These are phyloP conservation scores for Platygyra sinensis DNA, from an alignment of 64 coral and sea anemone species.

Conservation along the genomic window DNA sequence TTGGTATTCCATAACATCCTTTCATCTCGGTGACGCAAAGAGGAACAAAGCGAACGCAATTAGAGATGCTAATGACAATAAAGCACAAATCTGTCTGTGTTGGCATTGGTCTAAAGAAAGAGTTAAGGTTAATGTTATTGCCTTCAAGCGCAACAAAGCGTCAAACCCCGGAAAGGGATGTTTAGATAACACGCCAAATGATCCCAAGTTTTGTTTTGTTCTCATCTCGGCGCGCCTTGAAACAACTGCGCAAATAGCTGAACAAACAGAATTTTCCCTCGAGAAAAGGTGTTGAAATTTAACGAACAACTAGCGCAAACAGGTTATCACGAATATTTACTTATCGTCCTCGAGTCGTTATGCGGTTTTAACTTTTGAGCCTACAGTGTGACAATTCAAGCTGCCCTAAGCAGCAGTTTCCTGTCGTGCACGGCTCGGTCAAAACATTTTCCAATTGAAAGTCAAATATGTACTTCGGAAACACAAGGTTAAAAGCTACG, in stretches of 20 bases:
- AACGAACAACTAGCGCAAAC: constrained; percentile 7
- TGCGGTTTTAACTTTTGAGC: too few relatives aligned
- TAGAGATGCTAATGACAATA: background rate
- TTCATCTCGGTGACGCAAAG: background rate
- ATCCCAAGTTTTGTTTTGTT: constrained; percentile 14
- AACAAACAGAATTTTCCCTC: constrained; percentile 6
- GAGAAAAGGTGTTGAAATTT: constrained; percentile 16
- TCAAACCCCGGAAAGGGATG: background rate
- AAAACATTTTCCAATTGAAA: background rate
- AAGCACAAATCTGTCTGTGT: background rate
- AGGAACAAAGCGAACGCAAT: background rate
- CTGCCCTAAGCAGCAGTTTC: too few relatives aligned
- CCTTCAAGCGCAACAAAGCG: background rate
- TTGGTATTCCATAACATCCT: background rate
- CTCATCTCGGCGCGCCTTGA: background rate
- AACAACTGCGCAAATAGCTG: background rate
- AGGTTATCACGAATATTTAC: background rate
- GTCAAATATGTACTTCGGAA: background rate
- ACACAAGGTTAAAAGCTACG: background rate
- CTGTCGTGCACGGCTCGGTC: background rate
- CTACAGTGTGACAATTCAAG: too few relatives aligned
- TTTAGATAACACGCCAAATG: background rate
- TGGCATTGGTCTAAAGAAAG: background rate
- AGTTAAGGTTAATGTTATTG: constrained; percentile 6
- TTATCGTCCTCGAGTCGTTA: too few relatives aligned